Percentiles rank a stretch among this genome's conserved stretches.
Conservation (phyloP, 2,113 vertebrate genomes). For the Corythornis vintsioides region DNA sequence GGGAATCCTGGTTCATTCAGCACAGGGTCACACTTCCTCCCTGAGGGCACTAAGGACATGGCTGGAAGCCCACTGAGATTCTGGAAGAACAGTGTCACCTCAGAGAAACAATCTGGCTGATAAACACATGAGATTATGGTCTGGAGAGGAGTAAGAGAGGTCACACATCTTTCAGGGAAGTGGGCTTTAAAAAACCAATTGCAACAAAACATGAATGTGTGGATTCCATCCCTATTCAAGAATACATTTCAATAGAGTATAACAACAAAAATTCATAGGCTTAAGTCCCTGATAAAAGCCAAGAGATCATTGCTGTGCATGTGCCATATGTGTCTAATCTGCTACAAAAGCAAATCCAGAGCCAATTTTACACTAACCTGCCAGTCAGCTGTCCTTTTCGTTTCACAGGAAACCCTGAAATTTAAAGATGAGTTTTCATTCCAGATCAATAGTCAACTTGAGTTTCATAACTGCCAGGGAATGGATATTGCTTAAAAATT, state of each 20-base stretch:
- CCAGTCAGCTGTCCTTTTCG: background rate
- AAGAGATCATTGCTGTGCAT: background rate
- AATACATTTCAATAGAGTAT: background rate
- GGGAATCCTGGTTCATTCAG: background rate
- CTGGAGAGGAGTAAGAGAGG: background rate
- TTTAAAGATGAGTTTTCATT: background rate
- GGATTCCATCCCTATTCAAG: background rate
- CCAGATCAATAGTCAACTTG: background rate
- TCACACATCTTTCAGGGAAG: background rate
- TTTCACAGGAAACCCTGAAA: background rate
- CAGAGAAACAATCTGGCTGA: background rate
- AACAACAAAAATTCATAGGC: background rate
- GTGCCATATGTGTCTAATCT: background rate
- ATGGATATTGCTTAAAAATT: background rate
- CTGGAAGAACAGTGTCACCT: background rate
- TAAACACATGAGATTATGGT: background rate
- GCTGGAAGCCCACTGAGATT: background rate
- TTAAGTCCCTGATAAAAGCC: background rate
- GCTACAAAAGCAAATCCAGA: background rate
- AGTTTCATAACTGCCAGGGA: background rate
- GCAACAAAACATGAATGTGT: background rate
- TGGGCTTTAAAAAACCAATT: background rate
- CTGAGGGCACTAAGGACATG: rapidly evolving
- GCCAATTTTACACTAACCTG: background rate
- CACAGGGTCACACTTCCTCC: background rate